Evolutionary conservation across 2,113 vertebrate genomes (phyloP), one percentile per base, ranked within the genome.

Genomic region (Amazona vittata): DNA sequence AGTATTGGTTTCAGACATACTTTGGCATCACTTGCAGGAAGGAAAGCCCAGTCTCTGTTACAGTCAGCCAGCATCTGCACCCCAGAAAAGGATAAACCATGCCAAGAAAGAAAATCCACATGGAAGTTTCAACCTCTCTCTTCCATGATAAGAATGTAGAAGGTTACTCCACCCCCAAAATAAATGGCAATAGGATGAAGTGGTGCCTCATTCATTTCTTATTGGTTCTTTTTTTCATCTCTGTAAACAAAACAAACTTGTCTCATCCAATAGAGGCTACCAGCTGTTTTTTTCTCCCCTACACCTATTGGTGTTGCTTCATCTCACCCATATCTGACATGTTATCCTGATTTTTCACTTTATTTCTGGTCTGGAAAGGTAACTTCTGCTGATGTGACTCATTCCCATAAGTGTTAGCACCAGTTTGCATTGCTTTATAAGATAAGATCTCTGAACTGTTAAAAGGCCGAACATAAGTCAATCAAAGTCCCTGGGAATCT

Each of bases 11-110:
- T 95, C 90, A 96, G 91, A 93, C 83, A 3, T 90, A 85, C 49
- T 95, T 80, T 78, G 57, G 79, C 52, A 92, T 86, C 88, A 93
- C 1, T 1, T 77, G 95, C 83, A 89, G 92, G 83, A 93, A 96
- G 92, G 83, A 93, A 95, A 94, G 69, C 88, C 93, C 94, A 89
- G 81, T 79, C 62, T 80, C 77, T 89, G 52, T 69, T 91, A 43
- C 62, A 89, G 64, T 31, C 86, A 93, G 76, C 41, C 90, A 91
- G 69, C 91, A 97, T 95, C 96, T 96, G 94, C 91, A 92, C 83
- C 92, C 95, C 96, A 94, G 95, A 97, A 96, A 96, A 85, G 69
- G 62, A 92, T 52, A 95, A 94, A 55, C 44, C 49, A 86, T 86
- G 86, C 91, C 95, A 95, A 94, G 87, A 96, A 83, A 83, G 73